phyloP scores from a whole-genome alignment of 2,888 invertebrate genomes.

The Anoplius nigerrimus region DNA sequence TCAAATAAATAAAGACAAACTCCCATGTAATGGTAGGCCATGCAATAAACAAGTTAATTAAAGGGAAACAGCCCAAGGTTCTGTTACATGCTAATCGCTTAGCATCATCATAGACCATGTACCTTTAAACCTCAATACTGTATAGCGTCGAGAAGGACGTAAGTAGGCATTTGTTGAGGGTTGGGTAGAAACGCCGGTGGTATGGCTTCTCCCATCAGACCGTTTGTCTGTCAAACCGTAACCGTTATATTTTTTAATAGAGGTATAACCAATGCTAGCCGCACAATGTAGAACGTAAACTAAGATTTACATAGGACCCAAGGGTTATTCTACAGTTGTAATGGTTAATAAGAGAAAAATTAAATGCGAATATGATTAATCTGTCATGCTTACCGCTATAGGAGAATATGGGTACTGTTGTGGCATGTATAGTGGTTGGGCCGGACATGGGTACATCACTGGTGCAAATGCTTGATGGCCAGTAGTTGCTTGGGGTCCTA shows the following conservation, averaged over 20 bases:
- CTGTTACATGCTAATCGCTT: conserved; percentile 65
- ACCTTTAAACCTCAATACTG: conserved; percentile 79
- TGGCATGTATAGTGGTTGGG: conserved; percentile 73
- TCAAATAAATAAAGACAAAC: conserved; percentile 20
- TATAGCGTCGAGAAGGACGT: conserved; percentile 80
- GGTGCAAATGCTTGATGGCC: conserved; percentile 73
- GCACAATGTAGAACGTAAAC: conserved; percentile 44
- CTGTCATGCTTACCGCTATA: conserved; percentile 70
- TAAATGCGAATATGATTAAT: background rate
- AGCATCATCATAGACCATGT: conserved; percentile 66
- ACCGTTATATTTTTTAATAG: conserved; percentile 65
- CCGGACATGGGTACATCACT: conserved; percentile 73
- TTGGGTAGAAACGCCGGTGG: conserved; percentile 77
- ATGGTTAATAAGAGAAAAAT: conserved; percentile 10
- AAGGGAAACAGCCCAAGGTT: conserved; percentile 44
- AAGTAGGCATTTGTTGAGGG: conserved; percentile 79
- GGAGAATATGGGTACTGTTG: conserved; percentile 74
- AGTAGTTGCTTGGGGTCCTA: conserved; percentile 72
- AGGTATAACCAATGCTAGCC: conserved; percentile 49
- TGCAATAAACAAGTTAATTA: conserved; percentile 42
- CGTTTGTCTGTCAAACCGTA: conserved; percentile 75
- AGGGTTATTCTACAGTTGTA: conserved; percentile 13
- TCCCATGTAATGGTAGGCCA: conserved; percentile 51
- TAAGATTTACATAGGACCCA: conserved; percentile 33
- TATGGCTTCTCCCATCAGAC: conserved; percentile 75